Conservation (phyloP, 2,797 vertebrate species). For the Aselliscus stoliczkanus region DNA sequence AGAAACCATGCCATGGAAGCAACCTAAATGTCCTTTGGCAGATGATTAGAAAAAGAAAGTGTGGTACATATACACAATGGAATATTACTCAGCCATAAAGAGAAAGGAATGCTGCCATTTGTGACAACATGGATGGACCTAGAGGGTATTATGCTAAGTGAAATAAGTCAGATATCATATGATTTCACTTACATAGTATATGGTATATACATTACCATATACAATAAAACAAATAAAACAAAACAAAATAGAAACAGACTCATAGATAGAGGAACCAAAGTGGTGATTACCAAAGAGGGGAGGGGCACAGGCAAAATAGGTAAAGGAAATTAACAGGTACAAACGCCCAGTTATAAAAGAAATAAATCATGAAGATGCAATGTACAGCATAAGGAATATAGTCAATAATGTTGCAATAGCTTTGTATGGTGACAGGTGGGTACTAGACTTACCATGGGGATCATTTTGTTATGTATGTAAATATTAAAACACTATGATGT, state of each 20-base stretch:
- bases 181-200: background rate
- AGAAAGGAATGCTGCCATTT: background rate
- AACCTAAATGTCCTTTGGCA: background rate
- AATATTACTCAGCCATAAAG: background rate
- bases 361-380: background rate
- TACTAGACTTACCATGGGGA: background rate
- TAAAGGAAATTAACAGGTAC: background rate
- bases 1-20: background rate
- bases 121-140: background rate
- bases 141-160: background rate
- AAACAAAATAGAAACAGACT: background rate
- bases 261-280: background rate
- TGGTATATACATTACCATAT: too few relatives aligned
- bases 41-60: background rate
- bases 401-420: background rate
- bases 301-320: background rate
- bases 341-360: background rate
- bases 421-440: background rate
- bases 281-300: background rate
- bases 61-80: background rate
- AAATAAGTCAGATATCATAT: background rate
- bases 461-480: background rate
- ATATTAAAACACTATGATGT: background rate
- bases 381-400: background rate
- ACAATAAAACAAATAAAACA: background rate